These are phyloP conservation scores for Dorcus hopei DNA, from an alignment of 2,888 invertebrate genomes.

Conservation along the genomic window DNA sequence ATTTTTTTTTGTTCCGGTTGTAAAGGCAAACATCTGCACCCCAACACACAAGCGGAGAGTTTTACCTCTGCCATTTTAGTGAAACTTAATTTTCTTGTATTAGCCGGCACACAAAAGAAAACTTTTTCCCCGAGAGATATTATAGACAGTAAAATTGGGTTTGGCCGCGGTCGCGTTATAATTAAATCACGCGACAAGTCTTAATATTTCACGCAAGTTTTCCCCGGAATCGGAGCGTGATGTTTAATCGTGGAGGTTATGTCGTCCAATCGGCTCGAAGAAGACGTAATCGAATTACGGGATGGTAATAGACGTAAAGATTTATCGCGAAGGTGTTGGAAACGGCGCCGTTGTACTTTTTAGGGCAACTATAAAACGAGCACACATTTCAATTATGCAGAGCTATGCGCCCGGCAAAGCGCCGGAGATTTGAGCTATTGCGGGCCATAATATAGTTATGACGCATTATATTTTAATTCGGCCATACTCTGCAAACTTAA, in stretches of 20 bases:
- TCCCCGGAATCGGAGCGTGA: constrained; percentile 23
- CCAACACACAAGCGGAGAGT: constrained; percentile 19
- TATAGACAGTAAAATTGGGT: constrained; percentile 39
- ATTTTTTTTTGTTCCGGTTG: constrained; percentile 27
- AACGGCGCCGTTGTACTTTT: constrained; percentile 24
- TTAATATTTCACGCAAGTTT: constrained; percentile 37
- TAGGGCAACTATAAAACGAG: constrained; percentile 30
- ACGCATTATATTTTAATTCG: constrained; percentile 47
- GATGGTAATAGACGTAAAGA: constrained; percentile 26
- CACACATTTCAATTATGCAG: constrained; percentile 41
- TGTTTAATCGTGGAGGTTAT: constrained; percentile 23
- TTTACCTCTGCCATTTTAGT: constrained; percentile 35
- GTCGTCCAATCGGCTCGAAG: constrained; percentile 16
- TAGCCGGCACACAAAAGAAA: constrained; percentile 41
- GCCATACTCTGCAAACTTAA: constrained; percentile 34
- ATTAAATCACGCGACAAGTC: constrained; percentile 37
- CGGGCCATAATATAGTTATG: constrained; percentile 43
- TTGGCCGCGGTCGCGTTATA: constrained; percentile 28
- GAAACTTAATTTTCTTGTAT: constrained; percentile 43
- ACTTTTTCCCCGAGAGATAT: constrained; percentile 38
- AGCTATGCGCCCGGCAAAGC: constrained; percentile 27
- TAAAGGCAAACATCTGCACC: constrained; percentile 31
- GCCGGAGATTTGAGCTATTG: constrained; percentile 39
- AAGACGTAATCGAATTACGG: constrained; percentile 15
- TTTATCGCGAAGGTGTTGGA: constrained; percentile 28